Base-by-base conservation (phyloP, 2,888 invertebrate species). In the Oxyscelio sp. region DNA sequence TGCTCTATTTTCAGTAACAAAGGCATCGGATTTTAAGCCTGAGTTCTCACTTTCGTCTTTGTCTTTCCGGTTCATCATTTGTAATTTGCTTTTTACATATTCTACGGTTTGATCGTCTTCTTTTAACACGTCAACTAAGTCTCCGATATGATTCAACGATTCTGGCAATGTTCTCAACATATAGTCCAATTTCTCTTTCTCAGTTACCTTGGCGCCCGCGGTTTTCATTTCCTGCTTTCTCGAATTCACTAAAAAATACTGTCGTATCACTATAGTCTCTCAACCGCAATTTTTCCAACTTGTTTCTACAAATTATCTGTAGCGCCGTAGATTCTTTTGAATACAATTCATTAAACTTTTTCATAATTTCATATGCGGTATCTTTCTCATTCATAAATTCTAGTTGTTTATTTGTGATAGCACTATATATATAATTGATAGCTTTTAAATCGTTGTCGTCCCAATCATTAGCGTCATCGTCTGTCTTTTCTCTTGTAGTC, bases 51-150 rank as follows among this genome's bases (percentile, higher is more conserved):
- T 4, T 17, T 48, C 22, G 0, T 48, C 6, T 4, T 77, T 71
- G 6, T 71, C 70, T 38, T 27, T 77, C 19, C 70, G 43, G 34
- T 80, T 68, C 11, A 22, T 50, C 79, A 88, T 68, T 61, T 78
- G 61, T 19, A 90, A 87, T 86, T 91, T 90, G 27, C 22, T 85
- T 85, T 88, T 90, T 9, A 91, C 48, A 77, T 89, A 91, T 4
- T 89, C 89, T 1, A 79, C 84, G 9, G 88, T 91, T 79, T 85
- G 83, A 21, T 90, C 88, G 19, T 84, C 68, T 63, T 84, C 87
- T 59, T 83, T 83, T 86, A 89, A 48, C 6, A 87, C 40, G 15
- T 80, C 73, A 4, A 80, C 21, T 5, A 73, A 43, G 9, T 78
- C 78, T 13, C 70, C 78, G 2, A 78, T 70, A 15, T 63, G 6